phyloP scores from a whole-genome alignment of 1,140 invertebrate genomes.

The Aleiodes sp. region DNA sequence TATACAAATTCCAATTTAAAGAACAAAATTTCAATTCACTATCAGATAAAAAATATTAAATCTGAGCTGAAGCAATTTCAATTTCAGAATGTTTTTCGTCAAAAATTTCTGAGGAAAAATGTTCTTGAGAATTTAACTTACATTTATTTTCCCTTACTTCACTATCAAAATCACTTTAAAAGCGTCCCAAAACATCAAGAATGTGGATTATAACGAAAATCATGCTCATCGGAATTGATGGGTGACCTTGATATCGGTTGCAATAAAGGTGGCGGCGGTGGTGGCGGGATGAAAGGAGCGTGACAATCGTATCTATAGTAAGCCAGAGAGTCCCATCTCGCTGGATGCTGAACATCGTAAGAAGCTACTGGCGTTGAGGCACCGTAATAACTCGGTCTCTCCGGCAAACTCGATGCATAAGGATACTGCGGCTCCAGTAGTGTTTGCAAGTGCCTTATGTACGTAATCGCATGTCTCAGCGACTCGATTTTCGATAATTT shows the following conservation, averaged over 20 bases:
- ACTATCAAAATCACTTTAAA: no score
- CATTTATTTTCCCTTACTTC: no score
- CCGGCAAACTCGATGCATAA: conserved; percentile 37
- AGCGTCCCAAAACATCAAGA: conserved; percentile 47
- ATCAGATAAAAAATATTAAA: no score
- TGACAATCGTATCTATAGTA: conserved; percentile 64
- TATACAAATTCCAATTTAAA: background rate
- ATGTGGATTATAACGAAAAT: conserved; percentile 49
- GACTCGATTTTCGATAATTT: conserved; percentile 90
- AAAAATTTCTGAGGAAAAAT: no score
- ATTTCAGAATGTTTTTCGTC: no score
- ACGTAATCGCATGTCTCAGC: conserved; percentile 82
- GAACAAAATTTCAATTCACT: no score
- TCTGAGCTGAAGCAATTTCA: no score
- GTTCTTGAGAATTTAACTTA: no score
- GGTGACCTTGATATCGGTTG: conserved; percentile 45
- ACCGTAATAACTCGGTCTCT: conserved; percentile 42
- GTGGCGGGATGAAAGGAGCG: conserved; percentile 46
- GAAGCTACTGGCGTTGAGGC: conserved; percentile 28
- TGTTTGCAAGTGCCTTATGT: conserved; percentile 80
- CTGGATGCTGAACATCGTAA: conserved; percentile 54
- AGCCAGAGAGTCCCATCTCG: conserved; percentile 59
- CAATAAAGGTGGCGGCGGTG: conserved; percentile 44
- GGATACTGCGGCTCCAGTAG: conserved; percentile 66
- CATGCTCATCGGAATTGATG: conserved; percentile 46